Base-by-base conservation (phyloP, 2,797 vertebrate species). In the Lepus townsendii region DNA sequence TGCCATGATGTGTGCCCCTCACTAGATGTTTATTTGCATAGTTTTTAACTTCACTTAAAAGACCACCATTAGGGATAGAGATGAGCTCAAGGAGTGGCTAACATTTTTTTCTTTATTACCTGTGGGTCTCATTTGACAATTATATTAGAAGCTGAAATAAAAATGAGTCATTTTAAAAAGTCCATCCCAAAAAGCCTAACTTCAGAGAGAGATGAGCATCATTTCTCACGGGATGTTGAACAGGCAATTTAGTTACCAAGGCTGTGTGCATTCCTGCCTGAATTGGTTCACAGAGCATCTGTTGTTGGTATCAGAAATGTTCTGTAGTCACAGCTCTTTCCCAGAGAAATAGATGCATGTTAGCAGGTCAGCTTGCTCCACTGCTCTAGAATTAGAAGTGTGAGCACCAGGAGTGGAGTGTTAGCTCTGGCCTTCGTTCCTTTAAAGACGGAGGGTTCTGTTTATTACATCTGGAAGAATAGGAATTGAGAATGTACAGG, bases 11-110 rank as follows among this genome's bases (percentile, higher is more conserved):
- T 42, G 42, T 7, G 42, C 42, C 42, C 42, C 42, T 57, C 54
- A 97, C 96, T 97, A 96, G 96, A 94, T 98, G 97, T 98, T 93
- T 93, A 96, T 97, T 78, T 98, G 96, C 93, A 95, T 90, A 30
- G 95, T 97, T 97, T 97, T 98, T 95, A 83, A 95, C 96, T 97
- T 96, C 96, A 95, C 96, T 97, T 95, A 96, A 97, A 95, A 68
- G 87, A 95, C 83, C 85, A 97, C 82, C 97, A 0, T 79, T 82
- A 78, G 66, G 73, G 20, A 42, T 38, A 27, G 24, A 6, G 13
- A 8, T 35, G 86, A 87, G 78, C 95, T 96, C 91, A 88, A 57
- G 90, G 77, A 91, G 73, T 97, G 88, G 83, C 96, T 96, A 92
- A 73, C 60, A 96, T 76, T 86, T 88, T 95, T 60, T 95, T 97